Percentiles rank a stretch among this genome's conserved stretches.
Conservation (phyloP, 1,140 invertebrate species). For the Prorops nasuta region DNA sequence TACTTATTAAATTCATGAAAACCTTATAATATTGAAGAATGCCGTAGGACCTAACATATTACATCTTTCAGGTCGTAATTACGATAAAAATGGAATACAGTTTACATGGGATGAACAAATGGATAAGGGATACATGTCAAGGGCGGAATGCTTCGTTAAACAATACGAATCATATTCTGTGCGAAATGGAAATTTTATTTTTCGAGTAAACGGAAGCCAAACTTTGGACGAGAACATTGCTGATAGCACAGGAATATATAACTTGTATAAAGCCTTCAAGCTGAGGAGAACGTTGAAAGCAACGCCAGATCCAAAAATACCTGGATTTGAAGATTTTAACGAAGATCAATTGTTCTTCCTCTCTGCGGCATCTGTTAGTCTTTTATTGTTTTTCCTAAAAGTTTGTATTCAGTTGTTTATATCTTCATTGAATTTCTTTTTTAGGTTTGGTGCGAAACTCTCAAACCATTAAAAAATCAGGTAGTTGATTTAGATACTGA, state of each 20-base stretch:
- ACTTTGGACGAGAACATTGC: conserved; percentile 7
- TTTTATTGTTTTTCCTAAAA: neutral
- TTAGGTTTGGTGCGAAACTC: neutral
- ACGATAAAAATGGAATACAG: neutral
- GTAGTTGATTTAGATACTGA: neutral
- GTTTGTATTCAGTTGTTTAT: neutral
- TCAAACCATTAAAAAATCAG: neutral
- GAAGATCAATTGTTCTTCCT: conserved; percentile 14
- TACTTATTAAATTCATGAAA: no score
- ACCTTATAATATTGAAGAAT: no score
- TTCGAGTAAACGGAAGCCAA: neutral
- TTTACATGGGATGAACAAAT: neutral
- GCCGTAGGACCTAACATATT: neutral
- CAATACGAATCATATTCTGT: neutral
- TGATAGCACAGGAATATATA: conserved; percentile 6
- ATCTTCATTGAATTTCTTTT: neutral
- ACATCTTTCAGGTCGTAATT: neutral
- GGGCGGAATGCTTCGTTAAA: neutral
- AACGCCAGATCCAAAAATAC: neutral
- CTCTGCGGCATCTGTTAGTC: neutral
- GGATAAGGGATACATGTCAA: neutral
- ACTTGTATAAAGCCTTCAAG: conserved; percentile 4
- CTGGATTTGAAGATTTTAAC: conserved; percentile 7
- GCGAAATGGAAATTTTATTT: neutral
- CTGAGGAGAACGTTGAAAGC: neutral